These are phyloP conservation scores for Buathra laborator DNA, from an alignment of 2,888 invertebrate genomes.

Conservation along the genomic window DNA sequence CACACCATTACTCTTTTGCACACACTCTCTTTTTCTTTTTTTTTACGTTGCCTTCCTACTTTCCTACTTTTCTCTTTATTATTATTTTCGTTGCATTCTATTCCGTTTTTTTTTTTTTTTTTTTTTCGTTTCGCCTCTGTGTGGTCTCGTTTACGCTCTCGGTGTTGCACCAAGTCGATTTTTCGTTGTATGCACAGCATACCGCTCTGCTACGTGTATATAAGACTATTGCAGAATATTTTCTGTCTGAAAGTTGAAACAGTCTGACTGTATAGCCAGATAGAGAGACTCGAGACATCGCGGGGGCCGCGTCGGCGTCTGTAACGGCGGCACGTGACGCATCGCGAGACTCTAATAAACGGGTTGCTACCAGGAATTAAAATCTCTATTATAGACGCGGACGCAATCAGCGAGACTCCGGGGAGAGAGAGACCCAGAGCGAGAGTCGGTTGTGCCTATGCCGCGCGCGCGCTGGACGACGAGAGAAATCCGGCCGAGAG, in stretches of 20 bases:
- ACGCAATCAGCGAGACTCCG: constrained; percentile 70
- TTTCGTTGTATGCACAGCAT: too few species aligned
- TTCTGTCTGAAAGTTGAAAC: constrained; percentile 55
- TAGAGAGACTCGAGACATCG: constrained; percentile 29
- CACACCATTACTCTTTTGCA: constrained; percentile 36
- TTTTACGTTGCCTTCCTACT: constrained; percentile 13
- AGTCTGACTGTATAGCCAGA: constrained; percentile 39
- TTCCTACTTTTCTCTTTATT: constrained; percentile 34
- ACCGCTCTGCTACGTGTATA: not conserved
- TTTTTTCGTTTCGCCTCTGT: constrained; percentile 13
- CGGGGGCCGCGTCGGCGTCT: constrained; percentile 20
- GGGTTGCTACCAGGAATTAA: constrained; percentile 75
- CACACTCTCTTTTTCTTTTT: constrained; percentile 36
- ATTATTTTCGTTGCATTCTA: constrained; percentile 19
- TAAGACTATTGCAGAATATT: constrained; percentile 10
- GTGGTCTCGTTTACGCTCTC: not conserved
- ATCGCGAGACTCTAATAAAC: constrained; percentile 76
- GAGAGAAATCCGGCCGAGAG: constrained; percentile 61
- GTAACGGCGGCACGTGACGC: constrained; percentile 68
- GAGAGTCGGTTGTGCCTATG: constrained; percentile 44
- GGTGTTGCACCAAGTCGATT: not conserved
- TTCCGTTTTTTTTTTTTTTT: constrained; percentile 10
- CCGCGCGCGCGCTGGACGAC: constrained; percentile 39
- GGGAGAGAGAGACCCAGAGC: constrained; percentile 44
- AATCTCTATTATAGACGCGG: constrained; percentile 75